Conservation (phyloP, 1,140 invertebrate species). For the Caenorhabditis latens region DNA sequence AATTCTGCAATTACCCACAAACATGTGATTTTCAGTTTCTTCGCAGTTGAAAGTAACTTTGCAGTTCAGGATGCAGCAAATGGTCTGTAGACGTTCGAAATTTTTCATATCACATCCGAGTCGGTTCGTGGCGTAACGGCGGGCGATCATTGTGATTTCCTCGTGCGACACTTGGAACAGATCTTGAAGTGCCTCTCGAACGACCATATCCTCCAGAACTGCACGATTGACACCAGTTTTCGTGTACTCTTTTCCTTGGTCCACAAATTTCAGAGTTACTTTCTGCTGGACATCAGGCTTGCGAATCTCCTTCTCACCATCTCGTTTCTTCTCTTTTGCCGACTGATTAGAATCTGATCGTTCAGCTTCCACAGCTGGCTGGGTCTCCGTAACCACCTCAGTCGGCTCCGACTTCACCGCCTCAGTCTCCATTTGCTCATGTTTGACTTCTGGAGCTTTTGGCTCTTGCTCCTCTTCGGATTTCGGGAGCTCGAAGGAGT, state of each 20-base stretch:
- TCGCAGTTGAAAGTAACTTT: no score
- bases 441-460: not conserved
- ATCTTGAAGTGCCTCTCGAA: constrained; percentile 28
- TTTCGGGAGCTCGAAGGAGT: not conserved
- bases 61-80: no score
- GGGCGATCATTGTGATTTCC: not conserved
- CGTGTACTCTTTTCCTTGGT: constrained; percentile 21
- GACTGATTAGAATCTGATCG: no score
- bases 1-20: no score
- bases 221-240: not conserved
- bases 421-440: not conserved
- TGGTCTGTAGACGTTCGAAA: not conserved
- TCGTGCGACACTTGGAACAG: not conserved
- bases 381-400: no score
- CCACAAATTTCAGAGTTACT: not conserved
- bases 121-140: not conserved
- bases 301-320: no score
- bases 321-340: not conserved
- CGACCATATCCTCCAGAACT: not conserved
- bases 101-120: constrained; percentile 16
- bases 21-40: no score
- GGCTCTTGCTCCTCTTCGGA: not conserved
- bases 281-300: not conserved
- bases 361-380: not conserved
- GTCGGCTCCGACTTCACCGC: not conserved